A percentile compares a stretch with the other conserved stretches of the same genome.
phyloP scores from a whole-genome alignment of 1,140 invertebrate species.

The Mya arenaria region DNA sequence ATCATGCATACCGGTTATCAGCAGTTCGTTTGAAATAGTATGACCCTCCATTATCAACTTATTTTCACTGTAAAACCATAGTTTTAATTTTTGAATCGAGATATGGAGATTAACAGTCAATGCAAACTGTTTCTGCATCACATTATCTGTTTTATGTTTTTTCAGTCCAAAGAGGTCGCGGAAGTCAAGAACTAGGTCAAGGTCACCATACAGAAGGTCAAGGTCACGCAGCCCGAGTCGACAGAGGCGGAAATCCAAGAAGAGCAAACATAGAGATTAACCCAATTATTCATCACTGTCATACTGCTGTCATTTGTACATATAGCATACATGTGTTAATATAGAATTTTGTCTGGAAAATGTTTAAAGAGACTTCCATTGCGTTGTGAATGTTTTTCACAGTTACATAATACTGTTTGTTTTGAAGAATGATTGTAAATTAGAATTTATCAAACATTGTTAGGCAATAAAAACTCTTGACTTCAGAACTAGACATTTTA shows the following conservation, averaged over 20 bases:
- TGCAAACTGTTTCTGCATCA: not conserved
- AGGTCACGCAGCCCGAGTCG: constrained; percentile 68
- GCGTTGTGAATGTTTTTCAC: too few species aligned
- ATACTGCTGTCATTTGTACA: too few species aligned
- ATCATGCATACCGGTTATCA: not conserved
- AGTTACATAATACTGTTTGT: too few species aligned
- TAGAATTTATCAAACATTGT: too few species aligned
- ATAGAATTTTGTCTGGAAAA: too few species aligned
- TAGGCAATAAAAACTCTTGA: too few species aligned
- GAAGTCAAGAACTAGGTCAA: constrained; percentile 70
- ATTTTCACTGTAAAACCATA: not conserved
- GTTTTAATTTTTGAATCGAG: not conserved
- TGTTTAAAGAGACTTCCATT: too few species aligned
- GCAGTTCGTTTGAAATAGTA: not conserved
- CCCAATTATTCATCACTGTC: too few species aligned
- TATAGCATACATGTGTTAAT: too few species aligned
- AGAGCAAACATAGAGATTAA: constrained; percentile 73
- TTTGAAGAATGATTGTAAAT: too few species aligned
- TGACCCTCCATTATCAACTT: not conserved
- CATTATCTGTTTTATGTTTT: not conserved
- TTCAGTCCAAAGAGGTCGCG: constrained; percentile 74
- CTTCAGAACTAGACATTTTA: too few species aligned
- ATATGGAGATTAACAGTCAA: too few species aligned
- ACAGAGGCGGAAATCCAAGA: constrained; percentile 74
- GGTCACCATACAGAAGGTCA: constrained; percentile 65